Evolutionary conservation across 2,113 vertebrate genomes (phyloP).

Genomic region (Capreolus pygargus): DNA sequence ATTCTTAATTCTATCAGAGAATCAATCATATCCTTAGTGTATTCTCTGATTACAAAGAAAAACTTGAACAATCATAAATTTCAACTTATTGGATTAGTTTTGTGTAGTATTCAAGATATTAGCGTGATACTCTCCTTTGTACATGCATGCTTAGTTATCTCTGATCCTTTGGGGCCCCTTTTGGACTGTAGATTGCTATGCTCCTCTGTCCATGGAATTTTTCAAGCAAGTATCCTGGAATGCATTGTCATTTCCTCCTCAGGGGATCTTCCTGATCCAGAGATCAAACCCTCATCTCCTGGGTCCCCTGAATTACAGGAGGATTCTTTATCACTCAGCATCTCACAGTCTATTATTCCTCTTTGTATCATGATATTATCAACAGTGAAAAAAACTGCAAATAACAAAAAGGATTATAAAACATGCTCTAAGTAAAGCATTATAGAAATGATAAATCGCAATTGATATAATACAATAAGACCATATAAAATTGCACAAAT

Average conservation of each 20-base stretch:
- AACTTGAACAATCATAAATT: background rate
- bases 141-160: background rate
- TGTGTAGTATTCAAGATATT: background rate
- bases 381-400: background rate
- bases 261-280: background rate
- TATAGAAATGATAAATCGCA: background rate
- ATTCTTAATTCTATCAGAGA: background rate
- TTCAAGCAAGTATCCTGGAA: background rate
- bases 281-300: background rate
- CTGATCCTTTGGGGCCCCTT: background rate
- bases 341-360: background rate
- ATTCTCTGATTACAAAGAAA: background rate
- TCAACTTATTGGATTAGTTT: background rate
- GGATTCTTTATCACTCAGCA: background rate
- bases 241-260: background rate
- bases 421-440: background rate
- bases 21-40: background rate
- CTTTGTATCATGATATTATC: background rate
- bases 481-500: background rate
- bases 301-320: background rate
- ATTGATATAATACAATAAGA: background rate
- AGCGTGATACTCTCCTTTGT: background rate
- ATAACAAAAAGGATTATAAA: background rate
- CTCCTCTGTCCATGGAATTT: background rate
- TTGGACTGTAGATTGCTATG: background rate